phyloP scores from a whole-genome alignment of 2,888 invertebrate species.

The Arrhopalites spinosus region DNA sequence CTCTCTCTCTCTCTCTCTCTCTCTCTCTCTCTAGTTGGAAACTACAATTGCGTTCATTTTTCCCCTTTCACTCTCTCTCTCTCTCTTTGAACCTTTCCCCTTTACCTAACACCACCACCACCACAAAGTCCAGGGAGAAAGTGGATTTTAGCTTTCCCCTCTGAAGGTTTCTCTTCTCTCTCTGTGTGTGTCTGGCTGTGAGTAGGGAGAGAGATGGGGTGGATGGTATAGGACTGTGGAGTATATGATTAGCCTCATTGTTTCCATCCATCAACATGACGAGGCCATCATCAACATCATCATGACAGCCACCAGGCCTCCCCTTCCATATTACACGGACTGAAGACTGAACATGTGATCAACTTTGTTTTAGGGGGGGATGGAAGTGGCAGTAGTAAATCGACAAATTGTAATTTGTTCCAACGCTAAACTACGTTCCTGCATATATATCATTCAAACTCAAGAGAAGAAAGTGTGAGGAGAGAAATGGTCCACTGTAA shows the following conservation, averaged over 20 bases:
- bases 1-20: neutral
- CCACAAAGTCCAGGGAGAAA: neutral
- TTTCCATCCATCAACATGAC: too few relatives aligned
- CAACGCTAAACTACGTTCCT: too few relatives aligned
- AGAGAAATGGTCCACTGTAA: too few relatives aligned
- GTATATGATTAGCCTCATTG: too few relatives aligned
- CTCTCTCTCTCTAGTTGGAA: too few relatives aligned
- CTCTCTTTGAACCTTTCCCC: neutral
- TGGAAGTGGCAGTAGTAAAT: too few relatives aligned
- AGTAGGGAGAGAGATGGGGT: neutral
- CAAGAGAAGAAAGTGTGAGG: too few relatives aligned
- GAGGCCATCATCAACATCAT: neutral
- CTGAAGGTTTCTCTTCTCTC: neutral
- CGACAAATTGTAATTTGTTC: too few relatives aligned
- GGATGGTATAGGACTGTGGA: neutral
- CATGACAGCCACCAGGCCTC: neutral
- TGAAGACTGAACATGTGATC: too few relatives aligned
- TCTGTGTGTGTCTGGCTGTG: neutral
- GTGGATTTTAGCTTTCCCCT: neutral
- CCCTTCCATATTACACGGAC: neutral
- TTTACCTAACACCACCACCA: neutral
- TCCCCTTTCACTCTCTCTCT: slow-evolving; percentile 12
- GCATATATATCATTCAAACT: too few relatives aligned
- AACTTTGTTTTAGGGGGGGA: too few relatives aligned
- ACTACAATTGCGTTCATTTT: too few relatives aligned